Conservation (phyloP, 2,113 vertebrate genomes). For the Catagonus wagneri region DNA sequence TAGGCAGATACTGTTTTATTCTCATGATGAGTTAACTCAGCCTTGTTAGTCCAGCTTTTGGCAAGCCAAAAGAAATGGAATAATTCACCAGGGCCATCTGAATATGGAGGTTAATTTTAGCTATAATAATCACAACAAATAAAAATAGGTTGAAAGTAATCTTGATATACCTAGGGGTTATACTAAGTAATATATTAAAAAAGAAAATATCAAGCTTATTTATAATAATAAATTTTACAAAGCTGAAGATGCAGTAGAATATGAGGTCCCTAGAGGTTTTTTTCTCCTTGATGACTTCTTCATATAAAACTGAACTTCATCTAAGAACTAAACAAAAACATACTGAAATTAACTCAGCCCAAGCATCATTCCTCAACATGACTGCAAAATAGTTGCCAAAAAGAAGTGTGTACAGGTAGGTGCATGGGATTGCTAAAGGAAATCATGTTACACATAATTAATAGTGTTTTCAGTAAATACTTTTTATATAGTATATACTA, state of each 20-base stretch:
- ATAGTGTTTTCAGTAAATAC: background rate
- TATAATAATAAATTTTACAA: background rate
- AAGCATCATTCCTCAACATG: background rate
- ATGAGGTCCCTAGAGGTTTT: background rate
- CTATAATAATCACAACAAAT: conserved; percentile 1
- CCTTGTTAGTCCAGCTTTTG: background rate
- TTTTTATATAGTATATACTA: background rate
- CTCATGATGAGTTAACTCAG: background rate
- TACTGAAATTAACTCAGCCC: background rate
- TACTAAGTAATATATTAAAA: background rate
- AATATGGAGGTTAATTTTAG: conserved; percentile 46
- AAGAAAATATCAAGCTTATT: background rate
- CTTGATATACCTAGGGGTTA: background rate
- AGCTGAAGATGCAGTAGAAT: background rate
- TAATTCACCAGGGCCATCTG: background rate
- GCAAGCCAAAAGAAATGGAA: background rate
- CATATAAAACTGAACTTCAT: background rate
- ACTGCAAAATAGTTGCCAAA: background rate
- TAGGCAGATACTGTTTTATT: background rate
- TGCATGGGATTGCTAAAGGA: background rate
- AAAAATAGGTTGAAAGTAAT: conserved; percentile 45
- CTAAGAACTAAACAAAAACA: background rate
- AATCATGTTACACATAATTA: background rate
- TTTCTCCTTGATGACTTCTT: background rate
- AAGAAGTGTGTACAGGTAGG: background rate